Base-by-base conservation (phyloP, 2,888 invertebrate genomes). In the Amblyjoppa proteus region DNA sequence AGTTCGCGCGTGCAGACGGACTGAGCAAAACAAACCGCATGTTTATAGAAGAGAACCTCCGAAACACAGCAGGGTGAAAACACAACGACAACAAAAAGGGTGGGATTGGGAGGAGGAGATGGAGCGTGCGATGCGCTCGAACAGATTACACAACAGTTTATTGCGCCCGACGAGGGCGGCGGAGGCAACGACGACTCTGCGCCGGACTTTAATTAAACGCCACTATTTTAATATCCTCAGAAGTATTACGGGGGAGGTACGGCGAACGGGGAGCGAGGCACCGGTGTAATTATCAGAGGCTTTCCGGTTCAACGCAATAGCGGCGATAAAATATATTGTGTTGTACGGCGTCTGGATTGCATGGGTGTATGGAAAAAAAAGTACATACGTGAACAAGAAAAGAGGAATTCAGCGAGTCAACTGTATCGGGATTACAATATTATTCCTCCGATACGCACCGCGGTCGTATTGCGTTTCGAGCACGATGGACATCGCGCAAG, bases 161-260 rank as follows among this genome's bases (percentile, higher is more conserved):
- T 85, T 85, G 83, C 85, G 68, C 77, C 71, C 83, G 80, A 85
- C 80, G 85, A 61, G 83, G 76, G 79, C 51, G 75, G 73, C 77
- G 64, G 58, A 61, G 81, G 74, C 80, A 74, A 34, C 69, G 86
- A 78, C 84, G 83, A 83, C 76, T 83, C 82, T 75, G 58, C 16
- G 66, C 64, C 73, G 81, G 80, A 78, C 88, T 88, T 89, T 90
- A 90, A 90, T 91, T 90, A 89, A 89, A 88, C 87, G 84, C 83
- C 88, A 85, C 83, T 84, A 87, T 89, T 88, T 91, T 88, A 88
- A 88, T 89, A 88, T 88, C 83, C 82, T 70, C 85, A 83, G 85
- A 85, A 79, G 78, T 82, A 85, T 84, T 74, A 83, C 73, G 74
- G 75, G 79, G 70, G 51, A 53, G 74, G 66, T 56, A 49, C 68